These are phyloP conservation scores for Metaphire vulgaris DNA, from an alignment of 1,140 invertebrate genomes.

Conservation along the genomic window DNA sequence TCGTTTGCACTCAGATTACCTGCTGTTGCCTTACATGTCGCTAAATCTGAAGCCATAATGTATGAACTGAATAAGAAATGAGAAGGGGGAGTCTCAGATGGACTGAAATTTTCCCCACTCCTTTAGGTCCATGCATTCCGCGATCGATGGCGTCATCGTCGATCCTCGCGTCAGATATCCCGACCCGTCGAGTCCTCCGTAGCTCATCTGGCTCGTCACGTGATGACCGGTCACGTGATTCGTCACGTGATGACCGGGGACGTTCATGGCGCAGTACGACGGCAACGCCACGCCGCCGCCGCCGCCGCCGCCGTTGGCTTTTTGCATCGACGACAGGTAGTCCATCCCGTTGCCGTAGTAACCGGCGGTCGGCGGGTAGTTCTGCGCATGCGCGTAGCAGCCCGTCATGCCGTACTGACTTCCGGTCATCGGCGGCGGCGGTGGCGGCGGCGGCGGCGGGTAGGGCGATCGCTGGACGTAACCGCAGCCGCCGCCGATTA, in stretches of 20 bases:
- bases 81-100: neutral
- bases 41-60: neutral
- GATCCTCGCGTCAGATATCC: neutral
- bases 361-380: neutral
- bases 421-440: neutral
- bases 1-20: neutral
- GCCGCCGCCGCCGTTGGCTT: no score
- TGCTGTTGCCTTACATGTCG: neutral
- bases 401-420: neutral
- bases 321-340: neutral
- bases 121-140: neutral
- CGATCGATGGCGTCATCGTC: neutral
- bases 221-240: neutral
- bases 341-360: neutral
- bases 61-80: neutral
- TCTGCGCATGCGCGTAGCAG: conserved; percentile 1
- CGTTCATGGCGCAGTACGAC: neutral
- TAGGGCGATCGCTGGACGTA: neutral
- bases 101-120: neutral
- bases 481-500: neutral
- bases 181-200: neutral
- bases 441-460: no score
- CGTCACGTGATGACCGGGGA: neutral
- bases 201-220: neutral
- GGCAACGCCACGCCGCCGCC: neutral